Base-by-base conservation (phyloP, 2,797 vertebrate species). In the Sebastiscus tertius region DNA sequence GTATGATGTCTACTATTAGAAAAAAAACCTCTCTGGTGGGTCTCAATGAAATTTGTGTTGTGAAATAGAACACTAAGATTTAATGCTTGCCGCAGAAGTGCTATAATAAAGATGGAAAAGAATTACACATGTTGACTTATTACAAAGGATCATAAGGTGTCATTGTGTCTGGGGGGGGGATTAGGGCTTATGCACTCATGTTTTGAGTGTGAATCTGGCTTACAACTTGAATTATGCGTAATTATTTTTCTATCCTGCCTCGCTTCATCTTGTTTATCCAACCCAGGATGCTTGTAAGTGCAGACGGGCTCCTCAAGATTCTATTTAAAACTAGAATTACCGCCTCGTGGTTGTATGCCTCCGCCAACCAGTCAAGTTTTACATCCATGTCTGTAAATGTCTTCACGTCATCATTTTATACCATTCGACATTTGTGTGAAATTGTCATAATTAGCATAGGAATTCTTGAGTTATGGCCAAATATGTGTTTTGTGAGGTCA, bases 61-160 rank as follows among this genome's bases (percentile, higher is more conserved):
- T 79, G 75, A 84, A 86, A 87, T 78, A 13, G 33, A 59, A 80
- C 58, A 82, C 65, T 64, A 73, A 73, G 71, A 86, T 90, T 84
- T 78, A 88, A 82, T 61, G 56, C 61, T 82, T 62, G 65, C 76
- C 71, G n/a, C 77, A 81, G 58, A 77, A 80, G 62, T 77, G 12
- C 62, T 70, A 54, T 59, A 79, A 88, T 78, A 82, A 81, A 82
- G 46, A 80, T 72, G 24, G 72, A 83, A 82, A 67, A 86, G 27
- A 82, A n/a, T 74, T 52, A 76, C 42, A 46, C 52, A 85, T 58
- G 69, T 75, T 85, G 67, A 82, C 59, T 88, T 49, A 61, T 73
- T 54, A 59, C 59, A 82, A 63, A 55, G 14, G 65, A 81, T 78
- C 67, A 68, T 26, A 63, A 84, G 65, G 72, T 81, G 56, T 72